A percentile compares a stretch with the other conserved stretches of the same genome.
Evolutionary conservation across 2,113 vertebrate genomes (phyloP).

Genomic region (Lepus timidus): DNA sequence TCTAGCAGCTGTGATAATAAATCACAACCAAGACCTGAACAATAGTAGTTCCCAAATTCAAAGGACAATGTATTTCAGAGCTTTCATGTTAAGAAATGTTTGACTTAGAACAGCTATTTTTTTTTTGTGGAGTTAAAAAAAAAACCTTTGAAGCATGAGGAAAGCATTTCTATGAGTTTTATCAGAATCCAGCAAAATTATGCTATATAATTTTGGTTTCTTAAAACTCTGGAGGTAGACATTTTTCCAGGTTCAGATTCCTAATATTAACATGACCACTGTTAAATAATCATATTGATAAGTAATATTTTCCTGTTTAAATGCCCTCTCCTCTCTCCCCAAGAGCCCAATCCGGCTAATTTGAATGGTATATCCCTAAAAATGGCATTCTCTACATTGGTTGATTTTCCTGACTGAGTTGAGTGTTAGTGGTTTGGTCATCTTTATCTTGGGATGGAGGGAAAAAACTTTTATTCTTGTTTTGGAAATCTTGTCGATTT

Average conservation of each 20-base stretch:
- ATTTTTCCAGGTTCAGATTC: background rate
- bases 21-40: background rate
- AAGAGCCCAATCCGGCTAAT: background rate
- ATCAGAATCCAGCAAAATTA: background rate
- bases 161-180: background rate
- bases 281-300: background rate
- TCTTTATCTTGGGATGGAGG: slow-evolving; percentile 34
- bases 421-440: slow-evolving; percentile 1
- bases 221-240: background rate
- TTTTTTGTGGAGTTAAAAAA: slow-evolving; percentile 2
- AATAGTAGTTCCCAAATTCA: background rate
- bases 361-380: slow-evolving; percentile 13
- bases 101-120: background rate
- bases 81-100: background rate
- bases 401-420: slow-evolving; percentile 1
- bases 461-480: slow-evolving; percentile 53
- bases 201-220: background rate
- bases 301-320: slow-evolving; percentile 33
- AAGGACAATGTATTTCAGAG: background rate
- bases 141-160: background rate
- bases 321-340: background rate
- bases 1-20: background rate
- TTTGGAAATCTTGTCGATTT: slow-evolving; percentile 76
- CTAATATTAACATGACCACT: background rate
- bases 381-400: background rate